Conservation (phyloP, 2,888 invertebrate genomes). For the Camponotus fellah region DNA sequence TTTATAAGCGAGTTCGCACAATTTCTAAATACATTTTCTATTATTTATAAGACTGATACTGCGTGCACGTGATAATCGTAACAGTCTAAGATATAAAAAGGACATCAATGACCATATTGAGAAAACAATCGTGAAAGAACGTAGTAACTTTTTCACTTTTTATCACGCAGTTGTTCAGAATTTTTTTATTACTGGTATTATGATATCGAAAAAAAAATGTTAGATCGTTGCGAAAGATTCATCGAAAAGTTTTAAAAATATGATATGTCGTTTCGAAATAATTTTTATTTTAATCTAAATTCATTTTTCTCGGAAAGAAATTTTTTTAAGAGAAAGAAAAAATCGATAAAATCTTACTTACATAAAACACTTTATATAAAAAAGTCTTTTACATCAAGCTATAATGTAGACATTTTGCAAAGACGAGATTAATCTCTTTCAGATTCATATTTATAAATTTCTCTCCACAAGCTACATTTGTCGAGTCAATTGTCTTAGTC, state of each 20-base stretch:
- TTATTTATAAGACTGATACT: slow-evolving; percentile 68
- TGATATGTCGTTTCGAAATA: neutral
- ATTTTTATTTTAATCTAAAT: slow-evolving; percentile 7
- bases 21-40: slow-evolving; percentile 62
- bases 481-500: neutral
- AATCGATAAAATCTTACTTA: neutral
- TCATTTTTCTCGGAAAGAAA: neutral
- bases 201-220: neutral
- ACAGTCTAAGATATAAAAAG: slow-evolving; percentile 22
- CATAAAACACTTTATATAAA: neutral
- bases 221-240: neutral
- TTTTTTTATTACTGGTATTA: neutral
- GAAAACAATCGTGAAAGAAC: neutral
- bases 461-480: neutral
- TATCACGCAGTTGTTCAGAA: neutral
- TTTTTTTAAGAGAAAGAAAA: neutral
- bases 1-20: slow-evolving; percentile 52
- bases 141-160: slow-evolving; percentile 18
- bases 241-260: neutral
- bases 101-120: slow-evolving; percentile 4
- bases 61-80: slow-evolving; percentile 28
- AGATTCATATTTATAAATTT: slow-evolving; percentile 1
- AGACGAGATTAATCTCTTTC: neutral
- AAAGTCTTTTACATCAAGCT: neutral
- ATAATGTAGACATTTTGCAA: neutral